These are phyloP conservation scores for Polyploca ridens DNA, from an alignment of 2,888 invertebrate species.

Conservation along the genomic window DNA sequence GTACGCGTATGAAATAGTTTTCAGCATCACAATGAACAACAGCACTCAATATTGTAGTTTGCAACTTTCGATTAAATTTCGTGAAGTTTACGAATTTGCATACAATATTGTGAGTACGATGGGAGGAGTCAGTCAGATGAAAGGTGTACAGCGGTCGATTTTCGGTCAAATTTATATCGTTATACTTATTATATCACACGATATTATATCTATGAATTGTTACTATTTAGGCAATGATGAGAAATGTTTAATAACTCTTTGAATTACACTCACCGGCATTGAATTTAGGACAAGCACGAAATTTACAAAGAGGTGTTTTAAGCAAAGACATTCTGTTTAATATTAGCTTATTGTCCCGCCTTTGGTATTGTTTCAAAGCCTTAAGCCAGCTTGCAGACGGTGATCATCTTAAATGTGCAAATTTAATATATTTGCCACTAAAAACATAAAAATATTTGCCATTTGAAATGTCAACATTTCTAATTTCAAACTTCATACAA, in stretches of 20 bases:
- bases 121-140: neutral
- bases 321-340: too few species aligned
- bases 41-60: conserved; percentile 19
- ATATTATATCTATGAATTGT: neutral
- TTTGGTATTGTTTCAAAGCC: too few species aligned
- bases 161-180: conserved; percentile 3
- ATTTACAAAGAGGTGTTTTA: too few species aligned
- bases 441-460: too few species aligned
- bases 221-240: neutral
- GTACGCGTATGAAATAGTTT: conserved; percentile 28
- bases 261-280: too few species aligned
- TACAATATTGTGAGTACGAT: conserved; percentile 15
- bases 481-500: too few species aligned
- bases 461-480: too few species aligned
- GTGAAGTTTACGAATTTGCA: conserved; percentile 18
- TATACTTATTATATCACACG: neutral
- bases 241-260: neutral
- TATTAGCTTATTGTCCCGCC: too few species aligned
- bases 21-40: conserved; percentile 23
- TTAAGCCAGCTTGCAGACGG: too few species aligned
- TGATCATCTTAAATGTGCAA: too few species aligned
- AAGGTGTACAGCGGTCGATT: neutral
- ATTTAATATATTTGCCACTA: too few species aligned
- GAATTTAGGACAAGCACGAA: too few species aligned
- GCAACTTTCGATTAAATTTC: conserved; percentile 26